phyloP scores from a whole-genome alignment of 30 jellyfish, hydroid and myxozoan species.

The Aurelia aurita region DNA sequence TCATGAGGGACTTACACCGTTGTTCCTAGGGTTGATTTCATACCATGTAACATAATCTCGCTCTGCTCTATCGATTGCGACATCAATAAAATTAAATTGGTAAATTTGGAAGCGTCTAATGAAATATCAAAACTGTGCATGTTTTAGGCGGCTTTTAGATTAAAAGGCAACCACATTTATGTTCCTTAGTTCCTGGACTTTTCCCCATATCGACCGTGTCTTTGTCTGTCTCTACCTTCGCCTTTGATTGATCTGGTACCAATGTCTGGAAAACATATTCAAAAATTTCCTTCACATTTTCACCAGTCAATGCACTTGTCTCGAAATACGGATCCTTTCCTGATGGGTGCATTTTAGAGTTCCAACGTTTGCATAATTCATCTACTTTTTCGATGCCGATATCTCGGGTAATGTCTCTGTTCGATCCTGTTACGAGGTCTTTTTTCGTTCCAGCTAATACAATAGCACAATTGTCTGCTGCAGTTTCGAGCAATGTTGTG shows the following conservation, averaged over 20 bases:
- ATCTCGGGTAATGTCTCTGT: constrained; percentile 66
- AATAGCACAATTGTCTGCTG: constrained; percentile 84
- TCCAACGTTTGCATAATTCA: constrained; percentile 64
- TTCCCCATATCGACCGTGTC: constrained; percentile 33
- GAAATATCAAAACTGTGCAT: too few relatives aligned
- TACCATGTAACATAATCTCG: too few relatives aligned
- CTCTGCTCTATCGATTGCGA: too few relatives aligned
- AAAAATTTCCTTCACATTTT: constrained; percentile 61
- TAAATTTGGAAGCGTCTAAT: too few relatives aligned
- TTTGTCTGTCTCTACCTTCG: not conserved
- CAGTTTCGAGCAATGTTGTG: constrained; percentile 71
- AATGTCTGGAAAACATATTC: constrained; percentile 87
- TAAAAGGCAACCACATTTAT: not conserved
- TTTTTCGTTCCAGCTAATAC: constrained; percentile 89
- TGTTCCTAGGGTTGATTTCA: too few relatives aligned
- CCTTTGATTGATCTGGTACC: constrained; percentile 19
- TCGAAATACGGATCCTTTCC: constrained; percentile 81
- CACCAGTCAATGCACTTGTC: constrained; percentile 89
- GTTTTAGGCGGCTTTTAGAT: not conserved
- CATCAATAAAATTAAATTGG: too few relatives aligned
- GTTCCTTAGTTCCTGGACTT: not conserved
- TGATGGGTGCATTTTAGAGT: constrained; percentile 69
- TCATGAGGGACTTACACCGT: too few relatives aligned
- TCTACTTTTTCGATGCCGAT: constrained; percentile 65
- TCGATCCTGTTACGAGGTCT: constrained; percentile 66